Evolutionary conservation across 2,888 invertebrate species (phyloP).

Genomic region (Lasioglossum lativentre): DNA sequence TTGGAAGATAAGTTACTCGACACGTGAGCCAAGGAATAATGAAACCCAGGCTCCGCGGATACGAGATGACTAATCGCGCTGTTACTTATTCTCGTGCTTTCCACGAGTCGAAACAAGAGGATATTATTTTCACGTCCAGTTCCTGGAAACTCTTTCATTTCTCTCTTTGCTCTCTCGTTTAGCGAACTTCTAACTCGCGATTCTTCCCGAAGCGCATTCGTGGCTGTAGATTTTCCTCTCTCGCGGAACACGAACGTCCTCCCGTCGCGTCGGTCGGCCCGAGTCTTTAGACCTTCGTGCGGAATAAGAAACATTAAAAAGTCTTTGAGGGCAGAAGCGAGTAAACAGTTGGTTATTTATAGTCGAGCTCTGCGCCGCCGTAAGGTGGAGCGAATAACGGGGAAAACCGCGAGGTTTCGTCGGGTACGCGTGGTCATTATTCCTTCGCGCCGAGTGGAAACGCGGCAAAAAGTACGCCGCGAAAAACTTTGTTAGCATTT

Average conservation of each 20-base stretch:
- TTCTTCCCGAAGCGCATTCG: background rate
- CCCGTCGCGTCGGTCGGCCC: conserved; percentile 11
- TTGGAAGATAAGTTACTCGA: conserved; percentile 44
- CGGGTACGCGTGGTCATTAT: conserved; percentile 27
- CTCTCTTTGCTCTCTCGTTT: background rate
- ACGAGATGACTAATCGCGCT: conserved; percentile 11
- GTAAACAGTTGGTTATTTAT: conserved; percentile 77
- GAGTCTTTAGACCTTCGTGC: conserved; percentile 55
- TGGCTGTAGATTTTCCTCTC: conserved; percentile 9
- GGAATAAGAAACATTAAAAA: conserved; percentile 73
- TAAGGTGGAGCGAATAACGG: conserved; percentile 73
- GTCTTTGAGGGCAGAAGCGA: conserved; percentile 73
- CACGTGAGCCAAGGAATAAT: conserved; percentile 18
- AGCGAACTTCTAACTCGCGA: background rate
- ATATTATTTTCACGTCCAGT: background rate
- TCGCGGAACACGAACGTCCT: conserved; percentile 18
- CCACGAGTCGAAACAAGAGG: background rate
- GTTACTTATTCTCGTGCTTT: conserved; percentile 6
- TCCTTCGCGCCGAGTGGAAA: background rate
- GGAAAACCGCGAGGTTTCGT: conserved; percentile 68
- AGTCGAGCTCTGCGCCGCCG: conserved; percentile 62
- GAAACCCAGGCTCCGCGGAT: background rate
- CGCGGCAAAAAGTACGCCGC: background rate
- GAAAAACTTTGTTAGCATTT: background rate
- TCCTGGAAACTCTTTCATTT: conserved; percentile 1